Conservation (phyloP, 2,888 invertebrate genomes). For the Drosophila siamana region DNA sequence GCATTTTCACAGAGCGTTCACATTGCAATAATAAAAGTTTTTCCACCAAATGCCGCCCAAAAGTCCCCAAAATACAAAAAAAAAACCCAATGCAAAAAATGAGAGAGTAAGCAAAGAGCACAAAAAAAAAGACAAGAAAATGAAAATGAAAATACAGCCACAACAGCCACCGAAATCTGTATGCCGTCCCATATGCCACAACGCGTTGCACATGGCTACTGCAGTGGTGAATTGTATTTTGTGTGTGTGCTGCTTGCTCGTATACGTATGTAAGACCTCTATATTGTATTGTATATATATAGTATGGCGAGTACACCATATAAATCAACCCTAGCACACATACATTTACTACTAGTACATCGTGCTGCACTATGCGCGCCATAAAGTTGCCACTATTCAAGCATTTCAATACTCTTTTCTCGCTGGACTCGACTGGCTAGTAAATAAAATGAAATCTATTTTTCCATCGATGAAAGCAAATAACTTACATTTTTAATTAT, state of each 20-base stretch:
- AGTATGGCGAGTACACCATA: conserved; percentile 40
- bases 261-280: conserved; percentile 39
- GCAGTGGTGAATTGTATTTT: neutral
- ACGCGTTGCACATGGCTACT: conserved; percentile 41
- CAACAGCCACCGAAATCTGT: conserved; percentile 64
- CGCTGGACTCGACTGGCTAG: neutral
- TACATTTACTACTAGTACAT: conserved; percentile 62
- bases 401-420: conserved; percentile 22
- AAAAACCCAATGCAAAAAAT: too few relatives aligned
- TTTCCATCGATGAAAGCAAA: neutral
- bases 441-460: neutral
- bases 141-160: conserved; percentile 49
- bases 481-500: too few relatives aligned
- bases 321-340: conserved; percentile 68
- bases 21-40: conserved; percentile 74
- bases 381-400: conserved; percentile 49
- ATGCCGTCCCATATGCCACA: conserved; percentile 59
- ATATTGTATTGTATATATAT: conserved; percentile 38
- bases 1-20: conserved; percentile 65
- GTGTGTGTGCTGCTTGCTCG: conserved; percentile 10
- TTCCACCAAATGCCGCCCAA: conserved; percentile 42
- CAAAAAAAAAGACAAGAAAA: conserved; percentile 46
- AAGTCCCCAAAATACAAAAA: conserved; percentile 33
- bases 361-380: conserved; percentile 39
- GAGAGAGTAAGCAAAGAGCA: neutral